These are phyloP conservation scores for Arizona elegans DNA, from an alignment of 2,113 vertebrate species.

Conservation along the genomic window DNA sequence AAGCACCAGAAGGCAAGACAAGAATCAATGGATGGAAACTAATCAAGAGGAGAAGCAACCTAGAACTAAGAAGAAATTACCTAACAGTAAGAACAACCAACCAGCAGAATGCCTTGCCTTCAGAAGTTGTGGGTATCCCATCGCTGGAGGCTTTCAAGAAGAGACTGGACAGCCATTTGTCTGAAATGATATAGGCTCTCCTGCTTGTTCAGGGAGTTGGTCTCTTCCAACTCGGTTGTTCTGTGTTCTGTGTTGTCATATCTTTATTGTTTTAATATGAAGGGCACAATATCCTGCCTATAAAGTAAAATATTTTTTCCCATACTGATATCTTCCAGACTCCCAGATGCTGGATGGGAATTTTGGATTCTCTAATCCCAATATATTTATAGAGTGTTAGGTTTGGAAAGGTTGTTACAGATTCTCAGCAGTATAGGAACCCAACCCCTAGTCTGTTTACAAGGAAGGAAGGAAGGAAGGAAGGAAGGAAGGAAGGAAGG, in stretches of 20 bases:
- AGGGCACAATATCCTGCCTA: not conserved
- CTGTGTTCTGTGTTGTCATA: not conserved
- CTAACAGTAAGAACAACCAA: not conserved
- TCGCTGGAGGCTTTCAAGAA: not conserved
- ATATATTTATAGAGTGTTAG: not conserved
- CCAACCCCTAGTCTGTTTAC: not conserved
- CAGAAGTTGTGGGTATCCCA: not conserved
- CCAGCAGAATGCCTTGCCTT: not conserved
- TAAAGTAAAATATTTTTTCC: not conserved
- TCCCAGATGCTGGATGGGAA: not conserved
- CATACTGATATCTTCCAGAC: not conserved
- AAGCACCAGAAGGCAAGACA: not conserved
- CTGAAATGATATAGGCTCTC: not conserved
- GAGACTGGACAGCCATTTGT: not conserved
- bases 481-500: no score
- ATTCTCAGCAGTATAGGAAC: not conserved
- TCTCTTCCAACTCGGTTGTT: not conserved
- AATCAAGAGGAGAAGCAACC: not conserved
- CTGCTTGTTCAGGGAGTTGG: not conserved
- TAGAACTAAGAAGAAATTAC: not conserved
- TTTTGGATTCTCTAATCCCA: not conserved
- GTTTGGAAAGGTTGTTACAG: not conserved
- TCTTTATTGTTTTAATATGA: not conserved
- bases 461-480: no score
- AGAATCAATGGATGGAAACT: not conserved